Evolutionary conservation across 2,888 invertebrate species (phyloP), one percentile per base, ranked within the genome.

Genomic region (Euphydryas editha): DNA sequence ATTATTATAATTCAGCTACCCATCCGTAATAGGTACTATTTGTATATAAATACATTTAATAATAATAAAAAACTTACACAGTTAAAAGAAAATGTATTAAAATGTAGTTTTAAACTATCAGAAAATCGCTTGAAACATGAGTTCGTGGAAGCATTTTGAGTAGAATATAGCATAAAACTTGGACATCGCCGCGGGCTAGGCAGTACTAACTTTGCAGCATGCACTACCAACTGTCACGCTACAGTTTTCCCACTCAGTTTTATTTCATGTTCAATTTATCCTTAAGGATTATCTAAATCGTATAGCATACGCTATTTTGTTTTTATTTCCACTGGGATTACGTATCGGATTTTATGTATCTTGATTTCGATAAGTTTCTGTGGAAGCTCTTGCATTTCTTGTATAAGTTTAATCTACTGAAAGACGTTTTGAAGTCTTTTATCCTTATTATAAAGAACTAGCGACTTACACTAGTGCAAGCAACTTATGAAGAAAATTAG

Each of bases 181-280:
- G 78, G 42, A 62, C 39, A 69, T 61, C 58, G 74, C 73, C 72
- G 68, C 69, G 63, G 73, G 79, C 79, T 74, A 37, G 75, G 75
- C 73, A 75, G 76, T 82, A 76, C 60, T 64, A 70, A 72, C 65
- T 70, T 70, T 66, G 51, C 65, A 58, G 63, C 49, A 54, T 63
- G 47, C 51, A 54, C 65, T 73, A 76, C 76, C 81, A 79, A 81
- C 81, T 81, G 78, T 75, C 78, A 72, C 75, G 72, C 69, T 72
- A 75, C 75, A 87, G 82, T 88, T 89, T 83, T 51, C 75, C 78
- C 82, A 82, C 80, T 83, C 80, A 79, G 82, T 85, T 88, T 88
- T 87, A 86, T 86, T 88, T 84, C 81, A 84, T 83, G 84, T 81
- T 79, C 81, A 83, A 87, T 87, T 87, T 87, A 83, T 84, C 74